Evolutionary conservation across 2,797 vertebrate species (phyloP).

Genomic region (Coendou prehensilis): DNA sequence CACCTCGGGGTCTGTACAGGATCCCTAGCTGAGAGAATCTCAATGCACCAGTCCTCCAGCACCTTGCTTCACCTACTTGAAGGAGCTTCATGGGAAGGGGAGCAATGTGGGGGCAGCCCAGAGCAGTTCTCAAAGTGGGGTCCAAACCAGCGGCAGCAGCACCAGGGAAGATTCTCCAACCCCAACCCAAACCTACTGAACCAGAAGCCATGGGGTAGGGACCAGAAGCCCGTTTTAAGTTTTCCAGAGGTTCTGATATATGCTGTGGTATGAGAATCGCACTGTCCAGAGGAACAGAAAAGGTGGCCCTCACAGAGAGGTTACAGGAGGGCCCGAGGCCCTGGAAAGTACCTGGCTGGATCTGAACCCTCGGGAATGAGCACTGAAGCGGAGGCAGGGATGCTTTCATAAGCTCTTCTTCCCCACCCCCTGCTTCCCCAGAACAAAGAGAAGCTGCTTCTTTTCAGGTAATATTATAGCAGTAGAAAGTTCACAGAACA

Average conservation of each 20-base stretch:
- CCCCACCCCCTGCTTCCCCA: neutral
- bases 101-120: neutral
- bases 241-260: neutral
- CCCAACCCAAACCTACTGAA: neutral
- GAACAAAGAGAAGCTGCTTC: slow-evolving; percentile 6
- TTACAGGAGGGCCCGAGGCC: neutral
- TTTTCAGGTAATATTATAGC: neutral
- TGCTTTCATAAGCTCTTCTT: neutral
- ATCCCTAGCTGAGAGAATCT: neutral
- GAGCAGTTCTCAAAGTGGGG: neutral
- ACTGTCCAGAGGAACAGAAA: neutral
- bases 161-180: neutral
- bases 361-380: neutral
- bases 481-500: slow-evolving; percentile 36
- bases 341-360: neutral
- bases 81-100: neutral
- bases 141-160: neutral
- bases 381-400: neutral
- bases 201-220: neutral
- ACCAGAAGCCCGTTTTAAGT: neutral
- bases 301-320: neutral
- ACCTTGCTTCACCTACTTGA: slow-evolving; percentile 1
- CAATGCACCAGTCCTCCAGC: neutral
- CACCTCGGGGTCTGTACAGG: neutral
- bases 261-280: neutral